phyloP scores from a whole-genome alignment of 2,888 invertebrate genomes.

The Hololepta plana region DNA sequence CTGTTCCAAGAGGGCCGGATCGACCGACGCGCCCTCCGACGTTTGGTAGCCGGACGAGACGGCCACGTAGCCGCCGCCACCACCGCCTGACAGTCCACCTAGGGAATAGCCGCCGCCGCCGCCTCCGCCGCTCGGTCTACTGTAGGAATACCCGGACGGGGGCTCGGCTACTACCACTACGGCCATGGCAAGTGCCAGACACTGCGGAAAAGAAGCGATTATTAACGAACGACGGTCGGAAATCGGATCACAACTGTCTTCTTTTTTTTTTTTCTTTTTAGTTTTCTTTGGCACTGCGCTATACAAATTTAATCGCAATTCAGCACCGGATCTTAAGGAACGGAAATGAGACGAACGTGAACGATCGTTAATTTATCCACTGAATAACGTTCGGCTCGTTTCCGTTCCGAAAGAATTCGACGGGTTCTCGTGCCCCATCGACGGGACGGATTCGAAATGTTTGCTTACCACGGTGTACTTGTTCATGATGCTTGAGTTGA shows the following conservation, averaged over 20 bases:
- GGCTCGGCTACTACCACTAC: constrained; percentile 56
- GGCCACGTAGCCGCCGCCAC: constrained; percentile 56
- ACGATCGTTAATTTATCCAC: too few relatives aligned
- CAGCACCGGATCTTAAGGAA: too few relatives aligned
- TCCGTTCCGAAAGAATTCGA: too few relatives aligned
- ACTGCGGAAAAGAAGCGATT: constrained; percentile 26
- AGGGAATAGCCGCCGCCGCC: constrained; percentile 21
- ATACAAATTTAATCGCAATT: too few relatives aligned
- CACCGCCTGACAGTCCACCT: constrained; percentile 19
- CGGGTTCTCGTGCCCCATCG: too few relatives aligned
- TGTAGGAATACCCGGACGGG: constrained; percentile 59
- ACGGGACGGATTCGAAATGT: too few relatives aligned
- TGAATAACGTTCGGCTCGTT: too few relatives aligned
- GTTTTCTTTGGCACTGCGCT: too few relatives aligned
- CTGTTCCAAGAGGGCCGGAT: constrained; percentile 62
- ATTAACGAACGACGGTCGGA: too few relatives aligned
- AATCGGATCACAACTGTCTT: too few relatives aligned
- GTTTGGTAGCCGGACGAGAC: constrained; percentile 65
- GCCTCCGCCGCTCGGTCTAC: constrained; percentile 38
- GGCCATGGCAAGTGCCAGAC: constrained; percentile 66
- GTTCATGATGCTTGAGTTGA: constrained; percentile 29
- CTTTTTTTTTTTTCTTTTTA: too few relatives aligned
- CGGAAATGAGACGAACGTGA: too few relatives aligned
- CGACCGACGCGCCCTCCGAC: constrained; percentile 68
- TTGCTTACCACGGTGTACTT: constrained; percentile 30